These are phyloP conservation scores for Psilopsiagon aymara DNA, from an alignment of 2,113 vertebrate genomes.

Conservation along the genomic window DNA sequence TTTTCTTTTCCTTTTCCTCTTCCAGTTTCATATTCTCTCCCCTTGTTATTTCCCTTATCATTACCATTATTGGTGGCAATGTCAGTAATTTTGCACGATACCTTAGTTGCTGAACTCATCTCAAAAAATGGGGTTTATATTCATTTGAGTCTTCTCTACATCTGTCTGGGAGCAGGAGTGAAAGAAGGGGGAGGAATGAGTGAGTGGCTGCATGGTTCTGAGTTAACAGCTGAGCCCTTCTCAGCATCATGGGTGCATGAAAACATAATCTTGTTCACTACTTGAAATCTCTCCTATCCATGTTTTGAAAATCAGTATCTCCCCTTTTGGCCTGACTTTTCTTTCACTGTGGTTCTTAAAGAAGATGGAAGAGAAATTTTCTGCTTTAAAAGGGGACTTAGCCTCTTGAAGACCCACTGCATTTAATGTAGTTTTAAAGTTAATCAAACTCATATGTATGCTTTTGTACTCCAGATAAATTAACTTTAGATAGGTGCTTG, in stretches of 20 bases:
- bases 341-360: neutral
- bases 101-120: neutral
- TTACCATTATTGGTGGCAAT: neutral
- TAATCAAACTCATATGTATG: neutral
- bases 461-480: neutral
- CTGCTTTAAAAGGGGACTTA: neutral
- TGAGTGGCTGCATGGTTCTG: neutral
- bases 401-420: neutral
- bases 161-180: neutral
- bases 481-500: neutral
- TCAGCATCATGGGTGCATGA: neutral
- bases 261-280: neutral
- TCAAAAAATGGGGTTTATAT: neutral
- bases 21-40: neutral
- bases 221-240: neutral
- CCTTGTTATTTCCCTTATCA: neutral
- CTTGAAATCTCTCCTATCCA: rapidly evolving
- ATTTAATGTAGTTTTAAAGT: neutral
- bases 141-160: neutral
- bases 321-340: neutral
- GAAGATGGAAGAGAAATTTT: neutral
- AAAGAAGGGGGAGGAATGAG: neutral
- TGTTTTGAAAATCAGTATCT: neutral
- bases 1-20: neutral
- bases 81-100: neutral